A percentile compares a stretch with the other conserved stretches of the same genome.
These are phyloP conservation scores for Amblyopsis rosae DNA, from an alignment of 2,113 vertebrate genomes.

Conservation along the genomic window DNA sequence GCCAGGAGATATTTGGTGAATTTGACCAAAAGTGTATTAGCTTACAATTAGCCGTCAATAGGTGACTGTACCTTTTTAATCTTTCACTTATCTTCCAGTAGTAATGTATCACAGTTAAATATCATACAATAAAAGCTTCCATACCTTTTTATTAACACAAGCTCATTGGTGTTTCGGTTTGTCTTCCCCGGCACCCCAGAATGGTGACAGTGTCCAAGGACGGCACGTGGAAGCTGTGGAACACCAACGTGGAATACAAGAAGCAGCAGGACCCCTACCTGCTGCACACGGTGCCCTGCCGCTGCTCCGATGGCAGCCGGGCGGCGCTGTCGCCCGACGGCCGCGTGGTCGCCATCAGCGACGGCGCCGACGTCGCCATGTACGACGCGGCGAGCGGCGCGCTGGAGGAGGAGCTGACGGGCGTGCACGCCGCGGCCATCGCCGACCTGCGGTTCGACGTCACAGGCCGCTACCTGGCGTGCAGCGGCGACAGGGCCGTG, in stretches of 20 bases:
- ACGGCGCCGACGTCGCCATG: slow-evolving; percentile 75
- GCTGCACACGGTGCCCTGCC: slow-evolving; percentile 81
- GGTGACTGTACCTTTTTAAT: no score
- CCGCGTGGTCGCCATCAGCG: slow-evolving; percentile 82
- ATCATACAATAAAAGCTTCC: background rate
- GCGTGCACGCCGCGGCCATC: slow-evolving; percentile 78
- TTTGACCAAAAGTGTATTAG: no score
- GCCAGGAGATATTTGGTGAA: no score
- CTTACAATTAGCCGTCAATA: no score
- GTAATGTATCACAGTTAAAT: no score
- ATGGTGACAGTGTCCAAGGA: slow-evolving; percentile 95
- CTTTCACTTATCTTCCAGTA: no score
- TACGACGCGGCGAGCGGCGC: slow-evolving; percentile 77
- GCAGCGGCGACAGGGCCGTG: slow-evolving; percentile 86
- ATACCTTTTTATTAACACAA: background rate
- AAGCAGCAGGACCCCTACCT: slow-evolving; percentile 95
- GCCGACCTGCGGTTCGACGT: slow-evolving; percentile 85
- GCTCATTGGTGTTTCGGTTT: background rate
- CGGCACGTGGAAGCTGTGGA: slow-evolving; percentile 95
- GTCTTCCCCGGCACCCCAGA: slow-evolving; percentile 63
- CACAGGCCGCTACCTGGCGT: slow-evolving; percentile 83
- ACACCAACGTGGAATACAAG: slow-evolving; percentile 93
- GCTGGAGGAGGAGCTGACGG: slow-evolving; percentile 83
- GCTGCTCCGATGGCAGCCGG: slow-evolving; percentile 70
- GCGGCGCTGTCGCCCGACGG: slow-evolving; percentile 87